phyloP scores from a whole-genome alignment of 2,797 vertebrate genomes.

The Chrosomus eos region DNA sequence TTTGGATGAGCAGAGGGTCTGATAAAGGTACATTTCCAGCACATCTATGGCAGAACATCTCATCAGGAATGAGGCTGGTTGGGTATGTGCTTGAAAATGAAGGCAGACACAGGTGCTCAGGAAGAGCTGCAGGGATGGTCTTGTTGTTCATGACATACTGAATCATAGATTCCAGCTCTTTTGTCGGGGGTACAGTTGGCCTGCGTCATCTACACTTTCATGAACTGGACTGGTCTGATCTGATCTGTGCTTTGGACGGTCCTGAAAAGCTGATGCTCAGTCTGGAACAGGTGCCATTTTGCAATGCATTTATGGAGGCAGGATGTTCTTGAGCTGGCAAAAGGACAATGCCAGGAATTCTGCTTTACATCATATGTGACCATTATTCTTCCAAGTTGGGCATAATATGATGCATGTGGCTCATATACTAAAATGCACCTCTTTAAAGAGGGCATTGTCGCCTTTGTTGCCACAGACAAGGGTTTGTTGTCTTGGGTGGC shows the following conservation, averaged over 20 bases:
- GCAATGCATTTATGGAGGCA: slow-evolving; percentile 32
- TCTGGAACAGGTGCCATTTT: slow-evolving; percentile 30
- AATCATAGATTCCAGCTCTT: slow-evolving; percentile 14
- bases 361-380: not conserved
- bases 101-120: not conserved
- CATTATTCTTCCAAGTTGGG: too few relatives aligned
- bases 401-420: too few relatives aligned
- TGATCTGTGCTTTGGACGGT: not conserved
- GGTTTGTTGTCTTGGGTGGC: not conserved
- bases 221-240: not conserved
- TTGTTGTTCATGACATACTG: slow-evolving; percentile 23
- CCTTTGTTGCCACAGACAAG: not conserved
- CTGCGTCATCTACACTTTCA: not conserved
- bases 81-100: not conserved
- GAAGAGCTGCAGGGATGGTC: slow-evolving; percentile 16
- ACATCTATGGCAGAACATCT: slow-evolving; percentile 14
- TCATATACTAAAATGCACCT: too few relatives aligned
- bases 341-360: slow-evolving; percentile 10
- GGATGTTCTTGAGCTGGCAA: slow-evolving; percentile 21
- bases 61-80: slow-evolving; percentile 22
- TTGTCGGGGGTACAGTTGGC: not conserved
- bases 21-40: not conserved
- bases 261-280: slow-evolving; percentile 6
- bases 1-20: slow-evolving; percentile 25
- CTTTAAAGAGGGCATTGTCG: too few relatives aligned